Evolutionary conservation across 2,797 vertebrate species (phyloP).

Genomic region (Thaleichthys pacificus): DNA sequence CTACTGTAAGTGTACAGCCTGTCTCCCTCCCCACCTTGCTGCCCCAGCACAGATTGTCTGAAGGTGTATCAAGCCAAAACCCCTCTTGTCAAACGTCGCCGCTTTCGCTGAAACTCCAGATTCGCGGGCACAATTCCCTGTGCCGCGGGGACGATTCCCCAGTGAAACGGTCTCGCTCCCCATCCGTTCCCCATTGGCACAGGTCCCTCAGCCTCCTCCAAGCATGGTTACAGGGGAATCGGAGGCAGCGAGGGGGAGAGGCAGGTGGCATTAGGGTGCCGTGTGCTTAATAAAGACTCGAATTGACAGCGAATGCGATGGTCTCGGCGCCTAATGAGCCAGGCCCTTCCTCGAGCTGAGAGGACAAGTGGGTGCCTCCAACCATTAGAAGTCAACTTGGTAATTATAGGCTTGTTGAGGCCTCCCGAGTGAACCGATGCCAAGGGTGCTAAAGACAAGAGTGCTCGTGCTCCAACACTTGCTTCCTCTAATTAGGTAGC

Average conservation of each 20-base stretch:
- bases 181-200: no score
- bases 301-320: constrained; percentile 7
- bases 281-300: constrained; percentile 1
- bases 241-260: not conserved
- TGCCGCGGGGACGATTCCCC: no score
- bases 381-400: constrained; percentile 22
- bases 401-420: constrained; percentile 19
- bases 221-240: no score
- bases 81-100: no score
- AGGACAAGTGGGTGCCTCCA: constrained; percentile 14
- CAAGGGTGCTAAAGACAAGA: not conserved
- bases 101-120: no score
- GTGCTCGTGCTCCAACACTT: constrained; percentile 12
- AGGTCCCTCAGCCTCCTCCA: no score
- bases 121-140: no score
- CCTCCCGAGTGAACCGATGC: constrained; percentile 4
- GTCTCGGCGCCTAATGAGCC: constrained; percentile 22
- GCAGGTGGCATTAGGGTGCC: not conserved
- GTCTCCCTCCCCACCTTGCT: no score
- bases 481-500: constrained; percentile 25
- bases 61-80: no score
- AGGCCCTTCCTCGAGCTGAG: constrained; percentile 12
- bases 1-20: no score
- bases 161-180: no score
- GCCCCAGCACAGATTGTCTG: no score